phyloP scores from a whole-genome alignment of 1,140 invertebrate species.

The Caenorhabditis elegans region WBcel235 BX284604.4:5257501-5258000 shows the following conservation, averaged over 20 bases:
- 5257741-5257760: constrained; percentile 42
- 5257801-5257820: constrained; percentile 46
- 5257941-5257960: not conserved
- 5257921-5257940: constrained; percentile 41
- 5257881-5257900: constrained; percentile 30
- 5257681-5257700: constrained; percentile 29
- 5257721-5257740: constrained; percentile 34
- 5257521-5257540: not conserved
- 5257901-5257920: constrained; percentile 37
- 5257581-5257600: constrained; percentile 40
- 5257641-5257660: constrained; percentile 27
- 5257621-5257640: constrained; percentile 44
- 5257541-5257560: constrained; percentile 48
- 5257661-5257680: not conserved
- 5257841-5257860: constrained; percentile 33
- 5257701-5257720: constrained; percentile 47
- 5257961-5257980: not conserved
- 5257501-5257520: not conserved
- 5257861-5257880: constrained; percentile 33
- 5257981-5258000: not conserved
- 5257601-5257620: constrained; percentile 40
- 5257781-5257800: constrained; percentile 50
- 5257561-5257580: constrained; percentile 47
- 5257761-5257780: constrained; percentile 48
- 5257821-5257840: constrained; percentile 39